phyloP scores from a whole-genome alignment of 2,888 invertebrate genomes.

The Thalpophila matura region DNA sequence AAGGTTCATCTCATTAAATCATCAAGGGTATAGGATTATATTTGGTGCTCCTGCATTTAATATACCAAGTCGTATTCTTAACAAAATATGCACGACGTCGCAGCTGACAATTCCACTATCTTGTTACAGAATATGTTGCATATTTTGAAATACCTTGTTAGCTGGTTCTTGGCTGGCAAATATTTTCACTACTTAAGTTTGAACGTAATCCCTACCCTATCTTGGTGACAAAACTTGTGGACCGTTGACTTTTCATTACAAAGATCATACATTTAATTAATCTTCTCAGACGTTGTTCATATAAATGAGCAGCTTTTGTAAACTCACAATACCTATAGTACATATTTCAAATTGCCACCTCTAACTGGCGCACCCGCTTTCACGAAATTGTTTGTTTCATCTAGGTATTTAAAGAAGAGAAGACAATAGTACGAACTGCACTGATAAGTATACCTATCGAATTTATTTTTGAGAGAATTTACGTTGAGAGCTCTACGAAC shows the following conservation, averaged over 20 bases:
- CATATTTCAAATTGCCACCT: no score
- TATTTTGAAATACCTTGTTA: constrained; percentile 38
- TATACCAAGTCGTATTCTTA: not conserved
- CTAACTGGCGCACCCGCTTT: not conserved
- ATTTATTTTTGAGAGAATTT: no score
- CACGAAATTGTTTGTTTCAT: no score
- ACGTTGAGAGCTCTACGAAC: not conserved
- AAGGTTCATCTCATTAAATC: not conserved
- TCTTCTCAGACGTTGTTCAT: constrained; percentile 23
- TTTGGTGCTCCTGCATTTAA: constrained; percentile 3
- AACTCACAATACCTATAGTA: constrained; percentile 3
- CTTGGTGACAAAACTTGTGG: constrained; percentile 1
- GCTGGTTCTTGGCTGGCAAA: constrained; percentile 23
- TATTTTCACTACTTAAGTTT: constrained; percentile 16
- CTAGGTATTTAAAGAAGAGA: no score
- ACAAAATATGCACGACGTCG: constrained; percentile 14
- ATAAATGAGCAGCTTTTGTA: not conserved
- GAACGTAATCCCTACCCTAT: constrained; percentile 30
- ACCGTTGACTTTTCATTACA: constrained; percentile 29
- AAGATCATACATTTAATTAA: constrained; percentile 14
- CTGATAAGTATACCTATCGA: no score
- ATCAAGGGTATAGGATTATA: not conserved
- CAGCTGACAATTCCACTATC: constrained; percentile 13
- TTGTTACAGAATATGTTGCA: constrained; percentile 26
- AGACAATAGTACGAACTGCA: no score